phyloP scores from a whole-genome alignment of 2,113 vertebrate species.

The Misgurnus mizolepis region DNA sequence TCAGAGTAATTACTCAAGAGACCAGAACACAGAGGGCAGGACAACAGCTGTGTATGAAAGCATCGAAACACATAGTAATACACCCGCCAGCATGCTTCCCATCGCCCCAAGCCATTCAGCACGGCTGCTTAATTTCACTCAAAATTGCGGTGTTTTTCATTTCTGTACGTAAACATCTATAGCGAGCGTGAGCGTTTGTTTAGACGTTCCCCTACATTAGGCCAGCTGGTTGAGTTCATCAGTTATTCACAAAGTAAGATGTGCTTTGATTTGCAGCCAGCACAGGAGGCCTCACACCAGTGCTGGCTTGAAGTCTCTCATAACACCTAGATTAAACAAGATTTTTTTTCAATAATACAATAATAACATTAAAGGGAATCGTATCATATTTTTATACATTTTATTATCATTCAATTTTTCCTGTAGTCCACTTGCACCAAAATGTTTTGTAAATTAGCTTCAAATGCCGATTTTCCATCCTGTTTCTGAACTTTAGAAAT shows the following conservation, averaged over 20 bases:
- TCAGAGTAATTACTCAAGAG: conserved; percentile 54
- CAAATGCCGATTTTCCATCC: neutral
- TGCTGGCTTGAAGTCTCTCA: conserved; percentile 20
- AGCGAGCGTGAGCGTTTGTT: neutral
- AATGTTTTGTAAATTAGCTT: too few species aligned
- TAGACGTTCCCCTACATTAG: neutral
- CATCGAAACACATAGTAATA: conserved; percentile 12
- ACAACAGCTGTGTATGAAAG: conserved; percentile 49
- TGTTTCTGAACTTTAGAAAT: neutral
- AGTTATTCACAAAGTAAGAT: conserved; percentile 26
- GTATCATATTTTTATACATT: neutral
- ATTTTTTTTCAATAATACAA: neutral
- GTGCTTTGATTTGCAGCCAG: conserved; percentile 48
- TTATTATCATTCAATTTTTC: neutral
- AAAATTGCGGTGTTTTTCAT: conserved; percentile 10
- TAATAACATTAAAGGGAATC: neutral
- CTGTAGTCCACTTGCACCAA: neutral
- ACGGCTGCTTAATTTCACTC: conserved; percentile 31
- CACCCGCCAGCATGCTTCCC: conserved; percentile 28
- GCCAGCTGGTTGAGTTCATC: conserved; percentile 40
- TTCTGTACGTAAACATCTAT: conserved; percentile 11
- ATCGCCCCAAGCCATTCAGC: conserved; percentile 14
- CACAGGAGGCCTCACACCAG: conserved; percentile 15
- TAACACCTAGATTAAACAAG: neutral
- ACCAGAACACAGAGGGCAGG: conserved; percentile 33